Conservation (phyloP, 53 echinoderm and acorn worm genomes). For the Hippasteria phrygiana region DNA sequence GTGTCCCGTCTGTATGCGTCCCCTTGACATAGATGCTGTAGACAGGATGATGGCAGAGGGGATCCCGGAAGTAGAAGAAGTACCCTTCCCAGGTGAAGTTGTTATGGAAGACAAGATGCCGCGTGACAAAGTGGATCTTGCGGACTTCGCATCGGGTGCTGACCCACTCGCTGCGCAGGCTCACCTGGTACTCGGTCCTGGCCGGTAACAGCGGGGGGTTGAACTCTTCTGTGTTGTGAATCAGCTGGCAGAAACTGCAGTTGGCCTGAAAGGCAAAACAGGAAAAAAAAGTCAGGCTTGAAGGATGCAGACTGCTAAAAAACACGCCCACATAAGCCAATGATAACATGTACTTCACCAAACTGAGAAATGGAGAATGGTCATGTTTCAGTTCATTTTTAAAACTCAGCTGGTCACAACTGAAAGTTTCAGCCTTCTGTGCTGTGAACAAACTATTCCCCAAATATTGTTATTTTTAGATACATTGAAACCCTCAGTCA, state of each 20-base stretch:
- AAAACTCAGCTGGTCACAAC: no score
- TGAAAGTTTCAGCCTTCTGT: no score
- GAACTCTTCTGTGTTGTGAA: slow-evolving; percentile 81
- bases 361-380: no score
- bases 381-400: no score
- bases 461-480: no score
- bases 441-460: no score
- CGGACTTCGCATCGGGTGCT: slow-evolving; percentile 86
- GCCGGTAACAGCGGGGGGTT: slow-evolving; percentile 80
- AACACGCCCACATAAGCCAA: no score
- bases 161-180: slow-evolving; percentile 84
- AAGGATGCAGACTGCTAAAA: no score
- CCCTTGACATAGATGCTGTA: slow-evolving; percentile 89
- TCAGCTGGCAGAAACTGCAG: slow-evolving; percentile 78
- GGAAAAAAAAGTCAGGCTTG: not conserved
- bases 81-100: slow-evolving; percentile 93
- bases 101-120: slow-evolving; percentile 84
- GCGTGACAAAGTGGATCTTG: slow-evolving; percentile 78
- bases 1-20: slow-evolving; percentile 64
- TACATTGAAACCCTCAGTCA: no score
- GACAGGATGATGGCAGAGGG: slow-evolving; percentile 78
- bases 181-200: slow-evolving; percentile 64
- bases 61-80: slow-evolving; percentile 86
- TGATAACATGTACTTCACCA: no score
- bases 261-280: slow-evolving; percentile 70